Percentiles rank a stretch among this genome's conserved stretches.
Conservation (phyloP, 2,888 invertebrate genomes). For the Ecliptopera silaceata region DNA sequence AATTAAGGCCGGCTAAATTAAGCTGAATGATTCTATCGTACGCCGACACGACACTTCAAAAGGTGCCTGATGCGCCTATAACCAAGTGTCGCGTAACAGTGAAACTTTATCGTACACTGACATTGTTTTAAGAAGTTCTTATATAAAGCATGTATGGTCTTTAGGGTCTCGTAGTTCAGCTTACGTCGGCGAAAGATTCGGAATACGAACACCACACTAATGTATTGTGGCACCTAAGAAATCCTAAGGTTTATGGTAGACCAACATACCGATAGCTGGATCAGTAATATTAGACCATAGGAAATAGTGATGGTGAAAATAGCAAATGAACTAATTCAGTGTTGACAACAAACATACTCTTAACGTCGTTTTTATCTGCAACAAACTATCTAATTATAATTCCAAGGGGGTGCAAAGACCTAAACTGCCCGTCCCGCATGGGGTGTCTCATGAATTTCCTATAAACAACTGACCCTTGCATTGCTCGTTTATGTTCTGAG, state of each 20-base stretch:
- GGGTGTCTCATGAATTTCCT: constrained; percentile 14
- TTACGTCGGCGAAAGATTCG: background rate
- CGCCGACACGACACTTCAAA: background rate
- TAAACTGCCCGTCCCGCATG: constrained; percentile 16
- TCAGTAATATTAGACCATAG: background rate
- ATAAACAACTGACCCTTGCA: constrained; percentile 12
- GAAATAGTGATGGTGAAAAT: no score
- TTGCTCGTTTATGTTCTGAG: background rate
- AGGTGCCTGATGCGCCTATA: background rate
- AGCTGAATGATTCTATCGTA: background rate
- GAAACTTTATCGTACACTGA: background rate
- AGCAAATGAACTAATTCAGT: no score
- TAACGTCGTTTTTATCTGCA: constrained; percentile 8
- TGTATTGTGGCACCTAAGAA: background rate
- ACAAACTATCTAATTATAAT: constrained; percentile 26
- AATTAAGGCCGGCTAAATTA: no score
- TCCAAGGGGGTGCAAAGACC: constrained; percentile 14
- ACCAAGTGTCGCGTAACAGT: background rate
- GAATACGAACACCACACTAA: background rate
- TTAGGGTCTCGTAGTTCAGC: background rate
- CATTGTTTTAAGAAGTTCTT: background rate
- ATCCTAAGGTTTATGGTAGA: background rate
- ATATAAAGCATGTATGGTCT: background rate
- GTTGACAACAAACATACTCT: no score
- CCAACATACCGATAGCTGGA: background rate